Base-by-base conservation (phyloP, 2,888 invertebrate genomes). In the Eupithecia subumbrata region DNA sequence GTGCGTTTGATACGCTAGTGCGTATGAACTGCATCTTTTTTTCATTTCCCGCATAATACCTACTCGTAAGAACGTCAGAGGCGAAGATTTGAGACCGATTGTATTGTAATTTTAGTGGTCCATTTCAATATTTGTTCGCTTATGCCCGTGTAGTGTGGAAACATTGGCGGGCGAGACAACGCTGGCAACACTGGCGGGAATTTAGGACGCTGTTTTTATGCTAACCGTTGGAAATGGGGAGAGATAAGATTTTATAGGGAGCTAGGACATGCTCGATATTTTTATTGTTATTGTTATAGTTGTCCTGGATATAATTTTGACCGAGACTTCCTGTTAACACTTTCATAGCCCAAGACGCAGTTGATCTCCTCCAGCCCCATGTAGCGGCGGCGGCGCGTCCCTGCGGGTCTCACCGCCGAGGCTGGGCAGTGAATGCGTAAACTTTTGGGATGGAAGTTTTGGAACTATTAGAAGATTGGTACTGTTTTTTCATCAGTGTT, bases 91-190 rank as follows among this genome's bases (percentile, higher is more conserved):
- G 60, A 60, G 25, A 5, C 25, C 75, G 71, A 77, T 77, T 77
- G 77, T 77, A 77, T 77, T 77, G 70, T 69, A 77, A 77, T 77
- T 67, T 77, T 75, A 77, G 73, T 73, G 77, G 22, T 67, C 9
- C 63, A 77, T 77, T 77, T 63, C 75, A 77, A 77, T 77, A 77
- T 77, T 75, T 76, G 72, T 73, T 25, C 77, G 71, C 16, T 77
- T 68, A 68, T 67, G 43, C 60, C 72, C 76, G 67, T 74, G 76
- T 74, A 66, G 56, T 60, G 30, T 64, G 63, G 66, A 40, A 71
- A 63, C 52, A 73, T 22, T 22, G 40, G 25, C 25, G 0, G 60
- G 22, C 60, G 60, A 60, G 60, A 60, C 56, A 56, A 56, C 60
- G 52, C 22, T 56, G 14, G 60, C 14, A 25, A 60, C 25, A 60